phyloP scores from a whole-genome alignment of 2,113 vertebrate genomes.

The Dolichallabes microphthalmus region DNA sequence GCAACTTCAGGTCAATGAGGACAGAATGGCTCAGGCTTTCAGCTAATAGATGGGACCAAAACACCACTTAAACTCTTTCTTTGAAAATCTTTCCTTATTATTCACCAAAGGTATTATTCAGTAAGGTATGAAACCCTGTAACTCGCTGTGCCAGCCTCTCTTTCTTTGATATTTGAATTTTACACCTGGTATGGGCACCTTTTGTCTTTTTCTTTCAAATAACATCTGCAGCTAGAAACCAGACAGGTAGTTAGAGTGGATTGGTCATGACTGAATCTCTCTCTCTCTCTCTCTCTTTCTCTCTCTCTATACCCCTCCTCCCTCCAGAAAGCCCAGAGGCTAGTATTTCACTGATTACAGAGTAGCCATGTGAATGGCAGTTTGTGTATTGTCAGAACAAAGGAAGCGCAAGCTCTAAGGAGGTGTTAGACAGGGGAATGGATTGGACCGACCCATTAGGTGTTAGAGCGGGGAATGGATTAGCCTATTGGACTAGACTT shows the following conservation, averaged over 20 bases:
- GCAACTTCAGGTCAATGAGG: not conserved
- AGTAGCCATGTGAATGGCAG: slow-evolving; percentile 79
- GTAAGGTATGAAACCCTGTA: slow-evolving; percentile 14
- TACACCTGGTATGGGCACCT: slow-evolving; percentile 71
- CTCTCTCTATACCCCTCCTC: slow-evolving; percentile 38
- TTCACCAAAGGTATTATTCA: slow-evolving; percentile 1
- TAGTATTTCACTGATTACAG: slow-evolving; percentile 85
- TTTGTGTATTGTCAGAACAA: slow-evolving; percentile 86
- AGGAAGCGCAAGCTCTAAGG: slow-evolving; percentile 75
- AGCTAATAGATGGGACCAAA: not conserved
- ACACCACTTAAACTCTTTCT: slow-evolving; percentile 1
- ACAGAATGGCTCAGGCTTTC: not conserved
- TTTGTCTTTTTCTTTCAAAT: slow-evolving; percentile 60
- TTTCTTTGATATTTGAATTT: slow-evolving; percentile 64
- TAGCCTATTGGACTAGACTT: slow-evolving; percentile 74
- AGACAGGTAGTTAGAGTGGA: slow-evolving; percentile 73
- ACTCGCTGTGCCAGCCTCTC: slow-evolving; percentile 64
- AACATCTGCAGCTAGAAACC: slow-evolving; percentile 77
- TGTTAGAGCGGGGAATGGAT: slow-evolving; percentile 45
- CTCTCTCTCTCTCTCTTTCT: slow-evolving; percentile 61
- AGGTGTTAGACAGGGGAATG: slow-evolving; percentile 81
- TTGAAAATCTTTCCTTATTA: not conserved
- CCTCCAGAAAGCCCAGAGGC: slow-evolving; percentile 70
- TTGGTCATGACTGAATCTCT: slow-evolving; percentile 60
- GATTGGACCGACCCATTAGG: slow-evolving; percentile 78